A percentile compares a stretch with the other conserved stretches of the same genome.
Conservation (phyloP, 2,113 vertebrate genomes). For the Climacteris rufus region DNA sequence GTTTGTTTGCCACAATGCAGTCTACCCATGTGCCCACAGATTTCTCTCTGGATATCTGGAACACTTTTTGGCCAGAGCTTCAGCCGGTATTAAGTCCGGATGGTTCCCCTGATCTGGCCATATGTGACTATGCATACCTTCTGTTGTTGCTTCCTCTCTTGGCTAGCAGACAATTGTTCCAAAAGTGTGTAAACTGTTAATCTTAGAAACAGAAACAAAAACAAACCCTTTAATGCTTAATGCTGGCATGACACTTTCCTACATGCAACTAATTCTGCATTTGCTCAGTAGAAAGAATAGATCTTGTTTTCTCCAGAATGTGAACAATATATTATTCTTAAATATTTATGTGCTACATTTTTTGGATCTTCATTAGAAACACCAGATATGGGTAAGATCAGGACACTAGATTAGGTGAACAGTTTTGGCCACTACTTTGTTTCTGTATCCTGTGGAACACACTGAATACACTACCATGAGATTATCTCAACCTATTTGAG, state of each 20-base stretch:
- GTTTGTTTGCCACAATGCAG: background rate
- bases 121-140: slow-evolving; percentile 12
- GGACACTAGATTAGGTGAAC: background rate
- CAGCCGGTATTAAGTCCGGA: background rate
- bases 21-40: background rate
- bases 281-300: background rate
- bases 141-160: slow-evolving; percentile 40
- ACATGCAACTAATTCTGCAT: background rate
- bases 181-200: background rate
- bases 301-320: background rate
- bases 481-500: background rate
- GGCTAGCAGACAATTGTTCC: background rate
- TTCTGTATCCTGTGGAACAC: background rate
- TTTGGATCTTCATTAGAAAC: background rate
- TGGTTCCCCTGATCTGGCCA: background rate
- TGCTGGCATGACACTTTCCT: background rate
- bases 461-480: background rate
- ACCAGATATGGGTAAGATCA: background rate
- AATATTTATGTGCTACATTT: background rate
- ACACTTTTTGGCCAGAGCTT: background rate
- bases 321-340: background rate
- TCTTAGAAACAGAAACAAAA: background rate
- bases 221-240: background rate
- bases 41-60: background rate
- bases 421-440: background rate